A percentile compares a stretch with the other conserved stretches of the same genome.
Conservation (phyloP, 2,888 invertebrate genomes). For the Eulithis testata region DNA sequence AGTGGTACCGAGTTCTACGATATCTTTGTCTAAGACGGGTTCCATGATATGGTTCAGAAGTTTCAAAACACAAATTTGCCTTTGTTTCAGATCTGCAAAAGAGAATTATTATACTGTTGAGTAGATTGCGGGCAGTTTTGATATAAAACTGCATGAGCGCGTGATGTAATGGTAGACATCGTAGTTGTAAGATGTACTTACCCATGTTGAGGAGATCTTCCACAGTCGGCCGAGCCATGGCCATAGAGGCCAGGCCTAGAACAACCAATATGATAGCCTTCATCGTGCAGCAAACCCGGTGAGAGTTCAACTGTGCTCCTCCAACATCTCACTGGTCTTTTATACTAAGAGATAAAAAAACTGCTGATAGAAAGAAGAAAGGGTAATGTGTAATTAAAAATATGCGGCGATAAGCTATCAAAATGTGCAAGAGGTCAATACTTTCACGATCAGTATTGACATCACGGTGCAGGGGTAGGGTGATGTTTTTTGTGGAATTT, state of each 20-base stretch:
- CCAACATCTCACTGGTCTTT: constrained; percentile 40
- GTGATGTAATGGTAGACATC: too few species aligned
- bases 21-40: constrained; percentile 75
- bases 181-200: constrained; percentile 46
- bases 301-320: constrained; percentile 62
- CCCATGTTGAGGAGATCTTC: constrained; percentile 58
- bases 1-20: constrained; percentile 69
- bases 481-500: neutral
- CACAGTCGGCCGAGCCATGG: constrained; percentile 64
- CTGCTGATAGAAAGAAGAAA: constrained; percentile 22
- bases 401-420: constrained; percentile 19
- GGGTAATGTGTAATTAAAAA: constrained; percentile 10
- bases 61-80: constrained; percentile 78
- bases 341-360: constrained; percentile 48
- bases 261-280: constrained; percentile 62
- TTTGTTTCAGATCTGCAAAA: constrained; percentile 70
- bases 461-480: neutral
- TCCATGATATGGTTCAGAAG: constrained; percentile 81
- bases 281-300: constrained; percentile 66
- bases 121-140: too few species aligned
- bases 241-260: constrained; percentile 66
- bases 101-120: neutral
- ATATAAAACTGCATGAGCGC: too few species aligned
- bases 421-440: constrained; percentile 2
- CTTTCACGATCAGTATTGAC: constrained; percentile 1